These are phyloP conservation scores for Limosa lapponica DNA, from an alignment of 2,797 vertebrate genomes.

Conservation along the genomic window DNA sequence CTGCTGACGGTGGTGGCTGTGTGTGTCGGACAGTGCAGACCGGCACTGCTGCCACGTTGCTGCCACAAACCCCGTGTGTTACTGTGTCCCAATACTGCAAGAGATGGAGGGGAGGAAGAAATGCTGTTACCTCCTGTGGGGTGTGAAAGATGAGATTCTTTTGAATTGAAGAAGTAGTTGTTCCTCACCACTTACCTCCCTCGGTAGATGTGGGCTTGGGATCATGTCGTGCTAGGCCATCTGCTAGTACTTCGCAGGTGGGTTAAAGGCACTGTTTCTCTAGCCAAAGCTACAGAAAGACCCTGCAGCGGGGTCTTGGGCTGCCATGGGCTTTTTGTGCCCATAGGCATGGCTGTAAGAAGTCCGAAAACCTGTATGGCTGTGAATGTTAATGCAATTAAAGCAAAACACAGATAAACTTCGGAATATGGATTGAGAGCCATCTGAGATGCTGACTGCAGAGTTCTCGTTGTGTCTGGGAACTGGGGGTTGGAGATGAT, in stretches of 20 bases:
- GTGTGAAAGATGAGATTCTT: neutral
- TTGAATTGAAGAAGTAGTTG: neutral
- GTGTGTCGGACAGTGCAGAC: accelerated
- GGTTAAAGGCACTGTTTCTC: neutral
- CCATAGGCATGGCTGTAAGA: neutral
- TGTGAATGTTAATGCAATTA: neutral
- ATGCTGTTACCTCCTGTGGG: neutral
- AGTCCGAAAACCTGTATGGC: neutral
- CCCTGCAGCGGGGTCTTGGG: too few species aligned
- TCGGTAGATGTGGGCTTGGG: neutral
- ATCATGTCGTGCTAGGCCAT: accelerated
- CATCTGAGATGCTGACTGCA: neutral
- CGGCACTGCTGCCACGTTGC: accelerated
- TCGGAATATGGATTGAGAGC: neutral
- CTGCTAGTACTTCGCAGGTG: neutral
- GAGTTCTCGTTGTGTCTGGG: neutral
- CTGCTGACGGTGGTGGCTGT: neutral
- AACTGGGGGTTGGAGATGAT: neutral
- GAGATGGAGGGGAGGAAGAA: neutral
- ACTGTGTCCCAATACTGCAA: neutral
- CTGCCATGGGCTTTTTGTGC: neutral
- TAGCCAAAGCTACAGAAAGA: neutral
- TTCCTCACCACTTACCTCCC: neutral
- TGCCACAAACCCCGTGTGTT: neutral
- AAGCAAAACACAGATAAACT: neutral